phyloP scores from a whole-genome alignment of 2,113 vertebrate species.

The Dicentrarchus labrax region DNA sequence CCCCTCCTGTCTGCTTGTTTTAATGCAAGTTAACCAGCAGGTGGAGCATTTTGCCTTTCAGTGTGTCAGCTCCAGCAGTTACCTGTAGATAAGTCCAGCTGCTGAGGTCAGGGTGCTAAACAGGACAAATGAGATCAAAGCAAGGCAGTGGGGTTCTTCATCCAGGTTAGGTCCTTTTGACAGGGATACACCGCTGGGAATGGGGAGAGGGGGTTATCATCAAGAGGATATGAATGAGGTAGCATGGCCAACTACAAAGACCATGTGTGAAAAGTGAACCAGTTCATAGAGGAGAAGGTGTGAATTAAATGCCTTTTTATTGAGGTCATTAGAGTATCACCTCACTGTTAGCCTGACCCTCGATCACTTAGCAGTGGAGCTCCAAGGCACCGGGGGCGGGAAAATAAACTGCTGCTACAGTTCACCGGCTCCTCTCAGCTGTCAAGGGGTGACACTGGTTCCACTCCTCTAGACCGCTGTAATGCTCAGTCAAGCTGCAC shows the following conservation, averaged over 20 bases:
- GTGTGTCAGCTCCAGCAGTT: neutral
- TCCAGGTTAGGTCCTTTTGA: slow-evolving; percentile 34
- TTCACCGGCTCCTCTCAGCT: slow-evolving; percentile 32
- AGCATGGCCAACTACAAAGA: slow-evolving; percentile 71
- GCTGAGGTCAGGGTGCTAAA: slow-evolving; percentile 8
- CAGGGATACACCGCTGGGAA: slow-evolving; percentile 38
- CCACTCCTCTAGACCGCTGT: neutral
- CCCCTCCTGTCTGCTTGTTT: slow-evolving; percentile 37
- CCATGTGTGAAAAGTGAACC: slow-evolving; percentile 69
- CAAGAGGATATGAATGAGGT: slow-evolving; percentile 78
- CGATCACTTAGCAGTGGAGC: slow-evolving; percentile 71
- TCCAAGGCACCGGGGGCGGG: slow-evolving; percentile 61
- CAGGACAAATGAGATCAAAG: slow-evolving; percentile 70
- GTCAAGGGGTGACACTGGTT: slow-evolving; percentile 9
- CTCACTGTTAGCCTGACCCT: slow-evolving; percentile 69
- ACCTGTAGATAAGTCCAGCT: neutral
- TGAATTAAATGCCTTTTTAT: slow-evolving; percentile 80
- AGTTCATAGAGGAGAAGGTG: slow-evolving; percentile 71
- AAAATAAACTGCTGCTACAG: slow-evolving; percentile 19
- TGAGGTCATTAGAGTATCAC: slow-evolving; percentile 80
- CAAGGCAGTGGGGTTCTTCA: slow-evolving; percentile 31
- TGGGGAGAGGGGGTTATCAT: slow-evolving; percentile 41
- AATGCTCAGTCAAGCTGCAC: neutral
- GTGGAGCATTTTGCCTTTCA: slow-evolving; percentile 49
- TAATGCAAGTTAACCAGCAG: slow-evolving; percentile 66